Evolutionary conservation across 2,797 vertebrate species (phyloP), one percentile per base, ranked within the genome.

Genomic region (Cossypha caffra): DNA sequence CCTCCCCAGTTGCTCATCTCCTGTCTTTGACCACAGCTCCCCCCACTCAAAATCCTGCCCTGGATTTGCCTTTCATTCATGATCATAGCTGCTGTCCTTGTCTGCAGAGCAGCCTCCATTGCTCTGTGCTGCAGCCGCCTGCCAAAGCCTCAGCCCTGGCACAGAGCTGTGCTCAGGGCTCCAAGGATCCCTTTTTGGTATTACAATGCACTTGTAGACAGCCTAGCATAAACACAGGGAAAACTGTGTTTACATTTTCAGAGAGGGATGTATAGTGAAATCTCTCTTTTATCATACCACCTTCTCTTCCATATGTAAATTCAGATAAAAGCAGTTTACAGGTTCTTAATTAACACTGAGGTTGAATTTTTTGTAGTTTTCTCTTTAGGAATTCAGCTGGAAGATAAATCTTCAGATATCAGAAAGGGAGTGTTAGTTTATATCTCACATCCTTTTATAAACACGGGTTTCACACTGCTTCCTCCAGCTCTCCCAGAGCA

Each of bases 361-460:
- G 64, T 42, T 66, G 76, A 86, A 78, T 79, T 90, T 91, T 88
- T 88, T 90, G 45, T 67, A 62, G 62, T 38, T 84, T 92, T 82
- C 59, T 58, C 63, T 67, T 91, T 29, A 88, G 73, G 57, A 95
- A 90, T 94, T 86, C 91, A 83, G 64, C 73, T 62, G 55, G 74
- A 62, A 94, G 66, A 93, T 66, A 92, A 88, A 95, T 86, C 66
- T 92, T 75, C 78, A 90, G 68, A 68, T 91, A 95, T 40, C 91
- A 79, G 77, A 91, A 91, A 79, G 45, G 72, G 74, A 89, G 35
- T 48, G 80, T 86, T 96, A 86, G 86, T 94, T 92, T 95, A 91
- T 94, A 86, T 62, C 55, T 84, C 66, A 82, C 64, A 91, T 90
- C 82, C 68, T 90, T 95, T 81, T 86, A 89, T 93, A 95, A 95